Percentiles rank a stretch among this genome's conserved stretches.
Conservation (phyloP, 1,140 invertebrate genomes). For the Eriocheir sinensis region DNA sequence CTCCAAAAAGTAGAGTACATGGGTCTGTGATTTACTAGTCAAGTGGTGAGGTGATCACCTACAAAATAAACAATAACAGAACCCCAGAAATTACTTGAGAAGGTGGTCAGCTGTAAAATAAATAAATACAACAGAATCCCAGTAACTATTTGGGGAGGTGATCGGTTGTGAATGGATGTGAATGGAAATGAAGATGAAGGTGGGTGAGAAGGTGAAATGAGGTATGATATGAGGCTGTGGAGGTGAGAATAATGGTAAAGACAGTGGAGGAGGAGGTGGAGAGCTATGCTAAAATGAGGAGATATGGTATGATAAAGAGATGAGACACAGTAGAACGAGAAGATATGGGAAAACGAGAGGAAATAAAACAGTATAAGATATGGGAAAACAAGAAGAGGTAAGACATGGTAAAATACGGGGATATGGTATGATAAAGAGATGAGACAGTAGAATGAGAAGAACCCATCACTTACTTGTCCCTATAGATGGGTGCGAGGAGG, state of each 20-base stretch:
- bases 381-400: neutral
- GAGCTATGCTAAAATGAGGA: neutral
- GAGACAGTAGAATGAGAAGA: too few relatives aligned
- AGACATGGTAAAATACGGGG: neutral
- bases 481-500: conserved; percentile 95
- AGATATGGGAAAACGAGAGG: neutral
- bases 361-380: neutral
- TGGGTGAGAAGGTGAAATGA: too few relatives aligned
- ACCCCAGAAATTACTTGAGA: too few relatives aligned
- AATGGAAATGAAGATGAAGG: neutral
- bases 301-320: neutral
- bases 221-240: too few relatives aligned
- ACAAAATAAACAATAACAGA: too few relatives aligned
- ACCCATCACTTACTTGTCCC: conserved; percentile 88
- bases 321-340: too few relatives aligned
- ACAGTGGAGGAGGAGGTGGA: too few relatives aligned
- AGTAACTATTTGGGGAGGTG: neutral
- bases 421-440: neutral
- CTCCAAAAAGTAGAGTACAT: too few relatives aligned
- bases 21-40: too few relatives aligned
- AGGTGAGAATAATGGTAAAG: neutral
- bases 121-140: too few relatives aligned
- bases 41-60: too few relatives aligned
- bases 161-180: neutral
- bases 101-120: too few relatives aligned